A percentile compares a stretch with the other conserved stretches of the same genome.
These are phyloP conservation scores for Beaufortia kweichowensis DNA, from an alignment of 2,113 vertebrate species.

Conservation along the genomic window DNA sequence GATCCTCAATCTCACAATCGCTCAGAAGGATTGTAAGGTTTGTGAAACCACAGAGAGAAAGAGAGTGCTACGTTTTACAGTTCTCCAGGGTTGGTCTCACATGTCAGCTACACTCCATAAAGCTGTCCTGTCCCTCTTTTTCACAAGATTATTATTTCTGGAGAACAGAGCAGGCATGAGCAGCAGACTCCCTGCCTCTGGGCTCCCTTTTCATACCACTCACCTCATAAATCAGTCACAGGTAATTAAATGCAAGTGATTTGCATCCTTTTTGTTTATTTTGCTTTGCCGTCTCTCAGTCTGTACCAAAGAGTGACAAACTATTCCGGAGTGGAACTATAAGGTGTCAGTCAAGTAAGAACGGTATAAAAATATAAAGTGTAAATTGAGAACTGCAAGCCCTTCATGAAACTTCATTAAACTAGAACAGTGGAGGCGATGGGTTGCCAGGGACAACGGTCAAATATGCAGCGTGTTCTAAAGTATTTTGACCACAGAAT, in stretches of 20 bases:
- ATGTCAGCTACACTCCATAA: slow-evolving; percentile 80
- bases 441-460: no score
- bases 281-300: slow-evolving; percentile 58
- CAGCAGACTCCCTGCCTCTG: slow-evolving; percentile 69
- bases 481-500: no score
- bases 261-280: slow-evolving; percentile 74
- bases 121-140: slow-evolving; percentile 70
- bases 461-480: no score
- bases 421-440: no score
- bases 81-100: slow-evolving; percentile 53
- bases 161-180: slow-evolving; percentile 69
- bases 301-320: slow-evolving; percentile 29
- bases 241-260: slow-evolving; percentile 82
- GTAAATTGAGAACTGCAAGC: slow-evolving; percentile 2
- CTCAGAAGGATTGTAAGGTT: slow-evolving; percentile 9
- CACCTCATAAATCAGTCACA: slow-evolving; percentile 82
- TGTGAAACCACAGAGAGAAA: slow-evolving; percentile 42
- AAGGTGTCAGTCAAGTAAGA: background rate
- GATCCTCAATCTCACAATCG: slow-evolving; percentile 11
- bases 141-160: slow-evolving; percentile 72
- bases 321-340: background rate
- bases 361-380: slow-evolving; percentile 1
- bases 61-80: slow-evolving; percentile 50
- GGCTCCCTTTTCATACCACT: slow-evolving; percentile 77
- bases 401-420: no score